Percentiles rank a stretch among this genome's conserved stretches.
These are phyloP conservation scores for Siniperca chuatsi DNA, from an alignment of 2,113 vertebrate species.

Conservation along the genomic window DNA sequence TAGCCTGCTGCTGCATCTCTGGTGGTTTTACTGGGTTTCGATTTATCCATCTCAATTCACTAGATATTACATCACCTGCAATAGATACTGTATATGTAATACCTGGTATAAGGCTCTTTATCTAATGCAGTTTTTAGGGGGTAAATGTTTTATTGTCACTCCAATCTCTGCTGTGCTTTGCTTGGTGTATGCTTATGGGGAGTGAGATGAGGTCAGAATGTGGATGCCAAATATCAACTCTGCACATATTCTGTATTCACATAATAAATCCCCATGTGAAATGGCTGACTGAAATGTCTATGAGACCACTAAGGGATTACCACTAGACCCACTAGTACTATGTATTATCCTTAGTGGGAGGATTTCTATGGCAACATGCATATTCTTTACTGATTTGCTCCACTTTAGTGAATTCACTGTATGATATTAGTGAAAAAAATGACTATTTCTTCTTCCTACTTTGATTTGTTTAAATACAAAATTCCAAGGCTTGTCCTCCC, in stretches of 20 bases:
- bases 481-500: not conserved
- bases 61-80: not conserved
- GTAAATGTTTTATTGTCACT: conserved; percentile 4
- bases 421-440: not conserved
- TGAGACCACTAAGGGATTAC: conserved; percentile 8
- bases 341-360: not conserved
- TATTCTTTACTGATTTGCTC: conserved; percentile 6
- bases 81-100: not conserved
- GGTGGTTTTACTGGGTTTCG: not conserved
- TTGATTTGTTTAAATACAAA: not conserved
- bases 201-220: conserved; percentile 21
- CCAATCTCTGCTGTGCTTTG: not conserved
- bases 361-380: conserved; percentile 28
- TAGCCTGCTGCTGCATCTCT: not conserved
- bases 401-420: not conserved
- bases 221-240: conserved; percentile 5
- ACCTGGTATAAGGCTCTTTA: not conserved
- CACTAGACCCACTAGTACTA: not conserved
- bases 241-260: conserved; percentile 2
- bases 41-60: not conserved
- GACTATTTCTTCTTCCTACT: not conserved
- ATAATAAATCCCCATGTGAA: conserved; percentile 10
- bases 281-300: conserved; percentile 9
- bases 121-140: not conserved
- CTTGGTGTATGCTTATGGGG: not conserved